A percentile compares a stretch with the other conserved stretches of the same genome.
Conservation (phyloP, 2,113 vertebrate genomes). For the Sitta europaea region DNA sequence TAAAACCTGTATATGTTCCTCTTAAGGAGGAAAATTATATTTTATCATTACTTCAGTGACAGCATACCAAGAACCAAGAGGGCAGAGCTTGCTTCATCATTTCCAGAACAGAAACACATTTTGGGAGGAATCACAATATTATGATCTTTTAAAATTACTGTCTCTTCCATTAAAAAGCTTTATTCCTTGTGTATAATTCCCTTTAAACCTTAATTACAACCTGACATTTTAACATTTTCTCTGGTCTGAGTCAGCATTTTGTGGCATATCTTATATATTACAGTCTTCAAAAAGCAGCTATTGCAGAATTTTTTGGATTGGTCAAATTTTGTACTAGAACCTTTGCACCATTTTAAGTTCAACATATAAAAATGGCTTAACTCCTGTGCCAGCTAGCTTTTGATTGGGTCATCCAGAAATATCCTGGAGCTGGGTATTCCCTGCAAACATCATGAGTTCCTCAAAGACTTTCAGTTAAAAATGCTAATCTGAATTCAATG, state of each 20-base stretch:
- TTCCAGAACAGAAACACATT: neutral
- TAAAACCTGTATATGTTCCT: neutral
- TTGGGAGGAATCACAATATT: neutral
- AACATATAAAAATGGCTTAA: neutral
- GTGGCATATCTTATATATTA: neutral
- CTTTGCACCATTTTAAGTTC: neutral
- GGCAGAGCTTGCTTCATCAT: neutral
- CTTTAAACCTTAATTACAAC: neutral
- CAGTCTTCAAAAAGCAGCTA: neutral
- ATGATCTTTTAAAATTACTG: neutral
- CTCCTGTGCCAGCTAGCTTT: slow-evolving; percentile 6
- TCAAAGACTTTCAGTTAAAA: slow-evolving; percentile 10
- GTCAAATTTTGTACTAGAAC: neutral
- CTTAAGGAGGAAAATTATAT: neutral
- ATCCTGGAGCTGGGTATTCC: slow-evolving; percentile 1
- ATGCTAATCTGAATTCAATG: slow-evolving; percentile 36
- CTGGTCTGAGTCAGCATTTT: neutral
- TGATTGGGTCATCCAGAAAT: slow-evolving; percentile 20
- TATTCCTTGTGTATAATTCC: neutral
- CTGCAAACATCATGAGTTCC: slow-evolving; percentile 9
- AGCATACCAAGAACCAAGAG: neutral
- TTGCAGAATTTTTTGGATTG: neutral
- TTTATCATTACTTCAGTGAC: neutral
- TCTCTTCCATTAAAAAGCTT: neutral
- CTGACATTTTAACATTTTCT: neutral